A percentile compares a stretch with the other conserved stretches of the same genome.
These are phyloP conservation scores for Cotesia congregata DNA, from an alignment of 2,888 invertebrate genomes.

Conservation along the genomic window DNA sequence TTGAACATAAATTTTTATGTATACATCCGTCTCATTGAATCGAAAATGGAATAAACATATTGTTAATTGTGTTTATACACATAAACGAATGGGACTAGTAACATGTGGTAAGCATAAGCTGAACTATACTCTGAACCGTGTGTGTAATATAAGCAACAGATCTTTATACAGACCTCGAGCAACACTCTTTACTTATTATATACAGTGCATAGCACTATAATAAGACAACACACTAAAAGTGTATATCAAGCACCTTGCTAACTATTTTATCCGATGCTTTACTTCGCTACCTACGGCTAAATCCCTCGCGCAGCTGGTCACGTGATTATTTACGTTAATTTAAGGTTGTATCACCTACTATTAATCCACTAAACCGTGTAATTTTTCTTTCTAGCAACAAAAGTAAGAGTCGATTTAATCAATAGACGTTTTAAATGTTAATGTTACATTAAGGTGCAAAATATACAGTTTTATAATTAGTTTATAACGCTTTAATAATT, in stretches of 20 bases:
- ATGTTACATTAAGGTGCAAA: no score
- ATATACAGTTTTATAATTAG: no score
- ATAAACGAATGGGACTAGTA: conserved; percentile 26
- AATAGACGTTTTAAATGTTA: not conserved
- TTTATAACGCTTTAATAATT: no score
- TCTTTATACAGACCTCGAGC: conserved; percentile 15
- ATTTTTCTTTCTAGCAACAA: not conserved
- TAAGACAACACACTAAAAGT: conserved; percentile 38
- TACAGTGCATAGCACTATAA: conserved; percentile 35
- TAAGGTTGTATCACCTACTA: conserved; percentile 36
- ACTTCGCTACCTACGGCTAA: not conserved
- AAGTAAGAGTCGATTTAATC: not conserved
- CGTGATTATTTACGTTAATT: conserved; percentile 49
- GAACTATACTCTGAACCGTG: not conserved
- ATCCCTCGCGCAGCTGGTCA: conserved; percentile 40
- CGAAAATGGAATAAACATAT: conserved; percentile 19
- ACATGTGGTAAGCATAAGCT: conserved; percentile 48
- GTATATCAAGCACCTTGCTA: conserved; percentile 42
- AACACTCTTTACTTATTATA: conserved; percentile 9
- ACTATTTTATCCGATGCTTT: conserved; percentile 21
- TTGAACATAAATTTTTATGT: conserved; percentile 4
- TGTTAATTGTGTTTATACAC: conserved; percentile 14
- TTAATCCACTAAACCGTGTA: conserved; percentile 10
- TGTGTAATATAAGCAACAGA: not conserved
- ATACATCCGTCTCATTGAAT: conserved; percentile 28